phyloP scores from a whole-genome alignment of 2,113 vertebrate genomes.

The Hippoglossus stenolepis region DNA sequence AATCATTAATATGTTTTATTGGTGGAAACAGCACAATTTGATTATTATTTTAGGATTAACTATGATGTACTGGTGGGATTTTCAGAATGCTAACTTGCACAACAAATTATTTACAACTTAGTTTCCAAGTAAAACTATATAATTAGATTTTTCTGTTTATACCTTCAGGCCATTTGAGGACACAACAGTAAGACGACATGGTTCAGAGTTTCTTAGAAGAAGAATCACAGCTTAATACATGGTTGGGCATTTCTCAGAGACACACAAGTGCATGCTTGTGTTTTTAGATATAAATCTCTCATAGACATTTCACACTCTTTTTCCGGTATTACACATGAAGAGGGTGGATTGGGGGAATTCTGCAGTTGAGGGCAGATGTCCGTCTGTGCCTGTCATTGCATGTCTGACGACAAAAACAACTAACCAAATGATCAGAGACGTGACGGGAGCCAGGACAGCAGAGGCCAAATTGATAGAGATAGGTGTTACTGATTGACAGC shows the following conservation, averaged over 20 bases:
- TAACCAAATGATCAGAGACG: constrained; percentile 35
- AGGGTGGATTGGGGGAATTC: not conserved
- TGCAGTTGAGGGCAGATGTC: not conserved
- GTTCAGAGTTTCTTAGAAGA: constrained; percentile 10
- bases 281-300: constrained; percentile 18
- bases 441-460: constrained; percentile 25
- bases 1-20: not conserved
- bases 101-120: not conserved
- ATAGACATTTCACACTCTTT: constrained; percentile 37
- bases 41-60: not conserved
- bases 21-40: not conserved
- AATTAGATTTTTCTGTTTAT: constrained; percentile 26
- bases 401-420: constrained; percentile 47
- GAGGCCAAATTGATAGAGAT: constrained; percentile 51
- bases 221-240: constrained; percentile 8
- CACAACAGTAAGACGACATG: constrained; percentile 22
- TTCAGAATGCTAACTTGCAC: not conserved
- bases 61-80: not conserved
- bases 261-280: not conserved
- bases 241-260: constrained; percentile 4
- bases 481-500: constrained; percentile 53
- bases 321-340: constrained; percentile 6
- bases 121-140: constrained; percentile 11
- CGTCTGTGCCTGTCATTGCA: constrained; percentile 26
- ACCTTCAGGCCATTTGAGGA: constrained; percentile 24